phyloP scores from a whole-genome alignment of 2,888 invertebrate genomes.

The Leptura quadrifasciata region DNA sequence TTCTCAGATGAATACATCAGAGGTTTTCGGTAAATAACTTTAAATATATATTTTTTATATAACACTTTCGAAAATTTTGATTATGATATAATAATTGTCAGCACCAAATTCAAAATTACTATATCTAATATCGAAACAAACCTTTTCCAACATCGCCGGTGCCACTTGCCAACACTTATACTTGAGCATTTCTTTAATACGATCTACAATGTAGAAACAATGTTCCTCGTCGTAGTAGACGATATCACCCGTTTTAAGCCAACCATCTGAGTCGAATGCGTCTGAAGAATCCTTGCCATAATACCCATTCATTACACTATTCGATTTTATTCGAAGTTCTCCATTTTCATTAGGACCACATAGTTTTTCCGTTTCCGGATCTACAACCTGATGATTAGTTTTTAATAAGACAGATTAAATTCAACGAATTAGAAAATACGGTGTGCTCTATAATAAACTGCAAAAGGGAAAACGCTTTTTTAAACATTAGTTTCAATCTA shows the following conservation, averaged over 20 bases:
- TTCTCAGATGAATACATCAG: too few species aligned
- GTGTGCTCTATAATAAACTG: not conserved
- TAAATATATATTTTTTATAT: too few species aligned
- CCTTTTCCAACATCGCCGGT: conserved; percentile 66
- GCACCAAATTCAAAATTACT: not conserved
- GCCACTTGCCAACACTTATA: conserved; percentile 75
- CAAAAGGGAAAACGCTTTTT: not conserved
- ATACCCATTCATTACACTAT: conserved; percentile 72
- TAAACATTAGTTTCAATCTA: too few species aligned
- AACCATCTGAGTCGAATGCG: conserved; percentile 73
- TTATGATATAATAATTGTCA: too few species aligned
- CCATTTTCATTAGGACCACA: conserved; percentile 73
- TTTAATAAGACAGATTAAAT: conserved; percentile 58
- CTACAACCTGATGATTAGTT: conserved; percentile 64
- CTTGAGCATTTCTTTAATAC: conserved; percentile 76
- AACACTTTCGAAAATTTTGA: too few species aligned
- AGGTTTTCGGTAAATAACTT: too few species aligned
- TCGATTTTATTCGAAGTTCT: conserved; percentile 75
- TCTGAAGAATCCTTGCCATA: conserved; percentile 74
- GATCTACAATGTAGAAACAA: conserved; percentile 74
- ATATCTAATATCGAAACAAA: not conserved
- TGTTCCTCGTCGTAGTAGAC: conserved; percentile 75
- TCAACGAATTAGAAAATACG: not conserved
- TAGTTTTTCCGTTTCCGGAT: conserved; percentile 64
- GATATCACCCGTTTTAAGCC: conserved; percentile 76